Percentiles rank a stretch among this genome's conserved stretches.
phyloP scores from a whole-genome alignment of 2,113 vertebrate species.

The human region GRCh38 chr11:101601001-101601500 shows the following conservation, averaged over 20 bases:
- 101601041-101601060: slow-evolving; percentile 14
- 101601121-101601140: slow-evolving; percentile 74
- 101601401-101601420: background rate
- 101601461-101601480: background rate
- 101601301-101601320: slow-evolving; percentile 54
- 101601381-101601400: background rate
- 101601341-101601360: background rate
- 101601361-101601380: background rate
- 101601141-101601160: slow-evolving; percentile 58
- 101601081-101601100: slow-evolving; percentile 58
- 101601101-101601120: slow-evolving; percentile 66
- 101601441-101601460: background rate
- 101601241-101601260: slow-evolving; percentile 58
- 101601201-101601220: slow-evolving; percentile 75
- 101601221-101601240: slow-evolving; percentile 74
- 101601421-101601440: background rate
- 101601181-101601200: slow-evolving; percentile 67
- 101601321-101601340: slow-evolving; percentile 16
- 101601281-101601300: slow-evolving; percentile 65
- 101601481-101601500: background rate
- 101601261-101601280: slow-evolving; percentile 70
- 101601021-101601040: slow-evolving; percentile 45
- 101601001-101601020: slow-evolving; percentile 28
- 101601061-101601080: background rate
- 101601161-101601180: slow-evolving; percentile 72